Base-by-base conservation (phyloP, 2,113 vertebrate genomes). In the Cyanocitta stelleri region DNA sequence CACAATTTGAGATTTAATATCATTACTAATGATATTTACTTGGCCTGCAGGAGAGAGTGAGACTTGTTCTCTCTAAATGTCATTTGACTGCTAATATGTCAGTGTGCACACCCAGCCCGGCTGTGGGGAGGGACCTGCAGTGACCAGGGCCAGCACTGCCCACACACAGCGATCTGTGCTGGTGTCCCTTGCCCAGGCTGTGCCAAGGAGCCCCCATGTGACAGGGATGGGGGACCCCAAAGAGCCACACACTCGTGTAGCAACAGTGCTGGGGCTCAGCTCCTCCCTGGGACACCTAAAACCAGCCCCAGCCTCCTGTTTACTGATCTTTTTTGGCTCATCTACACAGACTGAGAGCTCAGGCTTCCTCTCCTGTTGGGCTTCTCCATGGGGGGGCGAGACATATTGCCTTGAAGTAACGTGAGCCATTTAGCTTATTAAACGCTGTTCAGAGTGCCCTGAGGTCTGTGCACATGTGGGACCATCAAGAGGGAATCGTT, bases 391-490 rank as follows among this genome's bases (percentile, higher is more conserved):
- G 76, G 73, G 73, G 49, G 51, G 58, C 24, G 55, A 93, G 69
- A 66, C 78, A 58, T 23, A 78, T 12, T 77, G 77, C 7, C 0
- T 3, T 12, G 59, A 88, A 92, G 56, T 21, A 86, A 78, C 93
- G 94, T 30, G 74, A 74, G 75, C 56, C 90, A 86, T 93, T 96
- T 76, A 82, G 71, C 84, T 96, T 91, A 93, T 90, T 96, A 85
- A 93, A 85, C 2, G 7, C 86, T 86, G 66, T 29, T 73, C 35
- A 93, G 86, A 78, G 77, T 91, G 88, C 95, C 95, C 93, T 26
- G 83, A 82, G 94, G 89, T 92, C 90, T 69, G 64, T n/a, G 94
- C 80, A 72, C 95, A 95, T 87, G 90, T 93, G 95, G 85, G 79
- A 43, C 91, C 91, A 95, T 95, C 95, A 81, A 84, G 85, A 80